A percentile compares a stretch with the other conserved stretches of the same genome.
phyloP scores from a whole-genome alignment of 1,140 invertebrate species.

The Venturia canescens region DNA sequence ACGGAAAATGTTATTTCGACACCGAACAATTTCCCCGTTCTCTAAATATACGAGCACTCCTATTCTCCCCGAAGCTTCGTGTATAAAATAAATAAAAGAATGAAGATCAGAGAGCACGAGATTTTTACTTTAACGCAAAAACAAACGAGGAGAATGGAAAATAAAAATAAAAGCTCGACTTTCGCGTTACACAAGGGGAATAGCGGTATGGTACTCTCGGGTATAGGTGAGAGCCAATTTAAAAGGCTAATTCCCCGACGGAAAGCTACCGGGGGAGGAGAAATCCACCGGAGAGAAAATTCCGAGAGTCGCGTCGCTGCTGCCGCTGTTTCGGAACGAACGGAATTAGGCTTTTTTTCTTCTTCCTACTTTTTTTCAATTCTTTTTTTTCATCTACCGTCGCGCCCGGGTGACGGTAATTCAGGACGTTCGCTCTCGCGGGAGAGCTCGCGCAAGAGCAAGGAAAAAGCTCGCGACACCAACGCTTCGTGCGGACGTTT shows the following conservation, averaged over 20 bases:
- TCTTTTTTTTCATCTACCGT: constrained; percentile 59
- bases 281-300: constrained; percentile 36
- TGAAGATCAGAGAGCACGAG: background rate
- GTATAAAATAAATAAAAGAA: background rate
- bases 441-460: constrained; percentile 16
- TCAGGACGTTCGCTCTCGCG: constrained; percentile 39
- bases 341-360: constrained; percentile 69
- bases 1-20: too few species aligned
- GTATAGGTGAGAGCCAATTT: constrained; percentile 69
- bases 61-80: background rate
- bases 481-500: background rate
- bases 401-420: constrained; percentile 26
- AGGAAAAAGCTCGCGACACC: constrained; percentile 18
- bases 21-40: background rate
- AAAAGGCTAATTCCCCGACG: constrained; percentile 74
- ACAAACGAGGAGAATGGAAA: constrained; percentile 27
- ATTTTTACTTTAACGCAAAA: constrained; percentile 35
- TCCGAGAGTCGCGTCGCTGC: constrained; percentile 12
- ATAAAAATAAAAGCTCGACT: constrained; percentile 25
- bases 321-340: constrained; percentile 47
- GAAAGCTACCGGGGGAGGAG: constrained; percentile 52
- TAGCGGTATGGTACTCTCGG: constrained; percentile 27
- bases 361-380: background rate
- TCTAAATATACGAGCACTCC: background rate
- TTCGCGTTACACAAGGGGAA: background rate